Conservation (phyloP, 2,888 invertebrate genomes). For the Melanchra persicariae region DNA sequence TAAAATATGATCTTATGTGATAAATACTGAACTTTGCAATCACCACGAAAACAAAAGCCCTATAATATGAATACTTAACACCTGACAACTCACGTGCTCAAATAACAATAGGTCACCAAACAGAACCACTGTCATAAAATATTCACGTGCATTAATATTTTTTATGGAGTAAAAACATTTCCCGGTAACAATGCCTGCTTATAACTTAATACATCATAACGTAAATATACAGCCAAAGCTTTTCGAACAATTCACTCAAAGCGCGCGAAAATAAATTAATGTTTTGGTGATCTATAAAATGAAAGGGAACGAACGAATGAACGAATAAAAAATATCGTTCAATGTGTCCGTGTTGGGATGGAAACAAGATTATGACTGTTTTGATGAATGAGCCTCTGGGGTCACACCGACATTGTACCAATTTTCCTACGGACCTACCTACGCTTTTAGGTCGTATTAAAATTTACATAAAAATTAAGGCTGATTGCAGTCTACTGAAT, state of each 20-base stretch:
- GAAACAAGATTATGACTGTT: conserved; percentile 81
- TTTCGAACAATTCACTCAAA: conserved; percentile 54
- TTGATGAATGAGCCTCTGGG: conserved; percentile 81
- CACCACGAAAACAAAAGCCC: neutral
- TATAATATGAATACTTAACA: conserved; percentile 7
- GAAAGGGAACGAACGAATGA: conserved; percentile 66
- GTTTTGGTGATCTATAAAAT: conserved; percentile 60
- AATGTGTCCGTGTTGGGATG: conserved; percentile 77
- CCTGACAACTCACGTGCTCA: conserved; percentile 8
- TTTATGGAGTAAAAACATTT: conserved; percentile 27
- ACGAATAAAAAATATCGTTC: conserved; percentile 78
- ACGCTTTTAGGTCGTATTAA: conserved; percentile 61
- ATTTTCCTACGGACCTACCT: conserved; percentile 66
- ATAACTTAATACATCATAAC: conserved; percentile 49
- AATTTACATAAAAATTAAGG: conserved; percentile 66
- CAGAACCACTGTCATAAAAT: conserved; percentile 14
- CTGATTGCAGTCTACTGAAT: conserved; percentile 33
- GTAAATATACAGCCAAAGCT: conserved; percentile 40
- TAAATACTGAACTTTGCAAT: too few species aligned
- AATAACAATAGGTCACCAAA: conserved; percentile 7
- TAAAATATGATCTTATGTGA: too few species aligned
- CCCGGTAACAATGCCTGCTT: conserved; percentile 27
- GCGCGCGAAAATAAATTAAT: conserved; percentile 59
- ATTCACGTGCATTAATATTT: conserved; percentile 17
- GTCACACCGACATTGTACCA: conserved; percentile 69